Percentiles rank a stretch among this genome's conserved stretches.
Conservation (phyloP, 2,888 invertebrate species). For the Meandrusa payeni region DNA sequence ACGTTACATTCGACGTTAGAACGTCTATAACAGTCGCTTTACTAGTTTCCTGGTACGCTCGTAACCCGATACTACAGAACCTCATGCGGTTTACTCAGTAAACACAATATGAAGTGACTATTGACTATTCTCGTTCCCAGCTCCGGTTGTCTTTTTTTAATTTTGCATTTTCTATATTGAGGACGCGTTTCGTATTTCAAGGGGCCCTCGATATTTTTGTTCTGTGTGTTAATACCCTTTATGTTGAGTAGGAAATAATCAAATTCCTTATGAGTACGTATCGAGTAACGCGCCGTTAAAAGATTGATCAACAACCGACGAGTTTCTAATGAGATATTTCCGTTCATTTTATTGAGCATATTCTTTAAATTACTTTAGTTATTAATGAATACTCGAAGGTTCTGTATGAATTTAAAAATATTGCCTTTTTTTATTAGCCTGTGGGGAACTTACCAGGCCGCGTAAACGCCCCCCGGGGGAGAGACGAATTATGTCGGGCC, state of each 20-base stretch:
- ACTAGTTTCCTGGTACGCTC: slow-evolving; percentile 34
- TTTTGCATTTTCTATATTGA: slow-evolving; percentile 67
- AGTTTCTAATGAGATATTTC: slow-evolving; percentile 29
- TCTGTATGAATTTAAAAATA: too few species aligned
- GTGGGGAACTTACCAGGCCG: too few species aligned
- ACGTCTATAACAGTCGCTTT: slow-evolving; percentile 24
- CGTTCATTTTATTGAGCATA: slow-evolving; percentile 12
- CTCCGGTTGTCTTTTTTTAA: slow-evolving; percentile 55
- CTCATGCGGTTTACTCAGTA: slow-evolving; percentile 71
- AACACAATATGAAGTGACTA: slow-evolving; percentile 79
- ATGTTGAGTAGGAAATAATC: slow-evolving; percentile 63
- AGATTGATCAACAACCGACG: slow-evolving; percentile 55
- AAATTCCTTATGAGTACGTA: slow-evolving; percentile 42
- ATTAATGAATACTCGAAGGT: too few species aligned
- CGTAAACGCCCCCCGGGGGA: too few species aligned
- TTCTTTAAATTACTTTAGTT: too few species aligned
- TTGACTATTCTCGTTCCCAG: slow-evolving; percentile 77
- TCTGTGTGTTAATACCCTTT: slow-evolving; percentile 39
- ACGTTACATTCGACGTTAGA: slow-evolving; percentile 12
- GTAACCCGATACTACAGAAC: slow-evolving; percentile 70
- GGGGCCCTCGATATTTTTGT: slow-evolving; percentile 50
- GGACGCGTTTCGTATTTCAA: slow-evolving; percentile 66
- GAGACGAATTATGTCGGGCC: too few species aligned
- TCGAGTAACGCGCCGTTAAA: slow-evolving; percentile 54
- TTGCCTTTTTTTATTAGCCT: too few species aligned